phyloP scores from a whole-genome alignment of 92 coral and sea anemone species.

The Phenganax marumi region DNA sequence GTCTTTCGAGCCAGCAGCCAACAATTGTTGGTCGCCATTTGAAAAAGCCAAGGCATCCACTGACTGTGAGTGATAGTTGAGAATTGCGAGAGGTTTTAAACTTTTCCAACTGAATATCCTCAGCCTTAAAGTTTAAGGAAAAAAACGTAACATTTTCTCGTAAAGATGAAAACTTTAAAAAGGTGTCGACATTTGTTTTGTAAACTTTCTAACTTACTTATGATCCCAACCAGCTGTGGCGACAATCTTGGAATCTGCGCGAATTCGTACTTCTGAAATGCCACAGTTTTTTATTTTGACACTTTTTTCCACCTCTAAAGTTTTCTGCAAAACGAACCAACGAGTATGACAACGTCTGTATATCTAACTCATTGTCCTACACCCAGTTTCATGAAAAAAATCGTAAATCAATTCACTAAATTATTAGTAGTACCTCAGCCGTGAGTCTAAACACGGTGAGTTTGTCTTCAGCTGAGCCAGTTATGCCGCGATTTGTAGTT shows the following conservation, averaged over 20 bases:
- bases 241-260: constrained; percentile 70
- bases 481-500: constrained; percentile 55
- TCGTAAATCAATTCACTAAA: neutral
- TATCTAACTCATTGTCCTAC: neutral
- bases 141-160: neutral
- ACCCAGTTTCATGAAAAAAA: neutral
- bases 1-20: constrained; percentile 95
- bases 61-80: constrained; percentile 73
- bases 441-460: constrained; percentile 61
- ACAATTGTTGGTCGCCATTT: constrained; percentile 53
- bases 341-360: neutral
- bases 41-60: constrained; percentile 81
- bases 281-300: constrained; percentile 75
- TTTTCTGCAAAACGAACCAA: constrained; percentile 44
- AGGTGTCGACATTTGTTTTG: neutral
- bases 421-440: constrained; percentile 45
- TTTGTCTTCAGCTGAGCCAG: constrained; percentile 91
- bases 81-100: constrained; percentile 75
- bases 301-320: constrained; percentile 45
- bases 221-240: constrained; percentile 92
- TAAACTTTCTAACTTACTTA: constrained; percentile 53
- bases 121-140: constrained; percentile 51
- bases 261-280: constrained; percentile 68
- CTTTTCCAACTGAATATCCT: constrained; percentile 86
- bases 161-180: neutral